Conservation (phyloP, 2,888 invertebrate species). For the Eristalis tenax region DNA sequence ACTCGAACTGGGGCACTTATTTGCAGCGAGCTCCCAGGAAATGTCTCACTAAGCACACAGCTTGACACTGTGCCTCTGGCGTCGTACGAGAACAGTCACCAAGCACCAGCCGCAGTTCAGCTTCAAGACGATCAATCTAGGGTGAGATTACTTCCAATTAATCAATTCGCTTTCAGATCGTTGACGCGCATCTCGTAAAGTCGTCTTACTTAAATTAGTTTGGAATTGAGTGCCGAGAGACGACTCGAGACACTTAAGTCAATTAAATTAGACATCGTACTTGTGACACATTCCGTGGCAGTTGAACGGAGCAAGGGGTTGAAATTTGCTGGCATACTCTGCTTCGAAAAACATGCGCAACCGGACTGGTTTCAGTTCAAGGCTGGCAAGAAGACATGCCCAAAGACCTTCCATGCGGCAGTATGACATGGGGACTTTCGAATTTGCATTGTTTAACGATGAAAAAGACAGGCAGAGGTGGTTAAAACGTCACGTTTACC, state of each 20-base stretch:
- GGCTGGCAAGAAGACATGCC: too few relatives aligned
- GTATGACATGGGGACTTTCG: too few relatives aligned
- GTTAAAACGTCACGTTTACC: too few relatives aligned
- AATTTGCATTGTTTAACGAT: too few relatives aligned
- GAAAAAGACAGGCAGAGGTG: too few relatives aligned
- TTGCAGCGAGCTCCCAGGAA: not conserved
- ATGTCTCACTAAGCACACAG: not conserved
- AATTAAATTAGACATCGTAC: constrained; percentile 35
- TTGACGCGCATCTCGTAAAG: constrained; percentile 33
- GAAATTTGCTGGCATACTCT: too few relatives aligned
- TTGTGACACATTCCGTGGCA: constrained; percentile 3
- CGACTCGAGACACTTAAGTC: constrained; percentile 14
- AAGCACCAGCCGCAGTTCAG: not conserved
- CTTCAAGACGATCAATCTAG: constrained; percentile 14
- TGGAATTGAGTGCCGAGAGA: not conserved
- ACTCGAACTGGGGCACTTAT: not conserved
- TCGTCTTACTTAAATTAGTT: constrained; percentile 16
- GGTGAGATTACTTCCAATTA: constrained; percentile 42
- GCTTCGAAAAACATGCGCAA: not conserved
- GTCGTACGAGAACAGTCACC: not conserved
- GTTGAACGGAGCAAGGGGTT: constrained; percentile 26
- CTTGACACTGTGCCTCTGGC: not conserved
- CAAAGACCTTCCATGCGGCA: too few relatives aligned
- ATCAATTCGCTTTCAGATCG: constrained; percentile 46
- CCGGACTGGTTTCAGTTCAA: too few relatives aligned